Base-by-base conservation (phyloP, 2,888 invertebrate genomes). In the Synergus japonicus region DNA sequence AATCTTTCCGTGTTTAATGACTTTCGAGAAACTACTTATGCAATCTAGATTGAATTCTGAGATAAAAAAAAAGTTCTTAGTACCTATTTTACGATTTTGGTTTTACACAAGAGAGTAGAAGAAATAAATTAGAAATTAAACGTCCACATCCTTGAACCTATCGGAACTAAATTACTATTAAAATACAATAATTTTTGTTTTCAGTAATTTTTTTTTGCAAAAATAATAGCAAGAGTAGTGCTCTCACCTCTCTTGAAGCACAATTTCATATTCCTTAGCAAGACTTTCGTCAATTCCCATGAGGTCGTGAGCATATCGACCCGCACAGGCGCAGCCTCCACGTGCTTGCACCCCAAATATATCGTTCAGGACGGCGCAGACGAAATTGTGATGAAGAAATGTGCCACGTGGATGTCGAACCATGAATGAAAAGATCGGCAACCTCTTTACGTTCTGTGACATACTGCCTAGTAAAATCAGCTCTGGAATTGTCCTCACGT, bases 281-380 rank as follows among this genome's bases (percentile, higher is more conserved):
- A 97, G 93, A 84, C 95, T 94, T 84, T 95, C 95, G 87, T 96
- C 96, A 82, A 98, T 97, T 13, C 97, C 97, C 79, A 98, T 93
- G 22, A 97, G 93, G 92, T 97, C 96, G 91, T 97, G 96, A 4
- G 97, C 97, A 89, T 98, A 97, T 78, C 96, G 96, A 77, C 97
- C 95, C 69, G 97, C 96, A 92, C 97, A 97, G 18, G 96, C 95
- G 87, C 96, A 94, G 0, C 96, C 97, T 0, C 96, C 96, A 82
- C 96, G 93, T 0, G 96, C 96, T 92, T 98, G 98, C 78, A 98
- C 97, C 0, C 98, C 98, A 91, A 97, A 98, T 43, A 98, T 95
- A 89, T 98, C 98, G 89, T 98, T 98, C 66, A 98, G 93, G 29
- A 98, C 94, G 12, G 97, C 96, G 86, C 96, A 96, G 12, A 98